A percentile compares a stretch with the other conserved stretches of the same genome.
These are phyloP conservation scores for Mixornis gularis DNA, from an alignment of 2,113 vertebrate genomes.

Conservation along the genomic window DNA sequence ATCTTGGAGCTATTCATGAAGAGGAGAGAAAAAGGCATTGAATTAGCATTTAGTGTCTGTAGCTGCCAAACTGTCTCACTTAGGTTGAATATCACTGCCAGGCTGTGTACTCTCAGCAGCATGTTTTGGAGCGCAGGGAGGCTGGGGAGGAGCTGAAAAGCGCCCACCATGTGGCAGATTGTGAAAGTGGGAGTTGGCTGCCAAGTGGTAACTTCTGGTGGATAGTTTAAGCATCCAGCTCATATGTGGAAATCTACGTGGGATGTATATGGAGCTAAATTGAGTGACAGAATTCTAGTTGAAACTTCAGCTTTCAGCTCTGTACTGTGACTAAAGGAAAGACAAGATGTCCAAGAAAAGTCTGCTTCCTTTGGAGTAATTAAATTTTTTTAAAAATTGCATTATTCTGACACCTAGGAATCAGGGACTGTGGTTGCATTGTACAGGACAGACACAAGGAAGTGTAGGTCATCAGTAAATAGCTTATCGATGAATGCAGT, in stretches of 20 bases:
- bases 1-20: not conserved
- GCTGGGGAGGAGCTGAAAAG: not conserved
- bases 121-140: not conserved
- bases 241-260: not conserved
- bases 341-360: not conserved
- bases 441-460: not conserved
- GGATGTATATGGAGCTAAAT: not conserved
- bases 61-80: not conserved
- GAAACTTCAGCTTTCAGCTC: not conserved
- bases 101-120: not conserved
- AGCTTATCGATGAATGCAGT: not conserved
- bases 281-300: not conserved
- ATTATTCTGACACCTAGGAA: not conserved
- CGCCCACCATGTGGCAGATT: rapidly evolving
- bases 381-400: not conserved
- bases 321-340: not conserved
- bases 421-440: not conserved
- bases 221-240: not conserved
- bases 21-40: not conserved
- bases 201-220: not conserved
- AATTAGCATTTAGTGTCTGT: not conserved
- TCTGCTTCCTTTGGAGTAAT: not conserved
- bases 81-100: not conserved
- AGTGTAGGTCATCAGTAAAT: not conserved
- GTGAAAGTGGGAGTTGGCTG: not conserved